Evolutionary conservation across 2,113 vertebrate species (phyloP).

Genomic region (Poecilia latipinna): DNA sequence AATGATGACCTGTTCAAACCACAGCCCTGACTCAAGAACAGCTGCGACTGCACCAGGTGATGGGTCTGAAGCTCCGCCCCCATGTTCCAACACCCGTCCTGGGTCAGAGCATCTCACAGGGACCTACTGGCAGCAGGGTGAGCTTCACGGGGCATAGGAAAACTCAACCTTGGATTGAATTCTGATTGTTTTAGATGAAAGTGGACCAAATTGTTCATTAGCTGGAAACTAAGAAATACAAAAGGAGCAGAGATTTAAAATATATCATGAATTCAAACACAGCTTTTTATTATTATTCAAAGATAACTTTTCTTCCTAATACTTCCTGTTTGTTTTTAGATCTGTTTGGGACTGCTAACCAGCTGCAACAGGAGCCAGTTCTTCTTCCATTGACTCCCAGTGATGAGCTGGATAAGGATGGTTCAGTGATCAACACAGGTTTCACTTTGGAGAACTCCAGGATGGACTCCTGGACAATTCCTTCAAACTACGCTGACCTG

Average conservation of each 20-base stretch:
- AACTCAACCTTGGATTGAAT: not conserved
- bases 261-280: too few species aligned
- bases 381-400: conserved; percentile 84
- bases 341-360: conserved; percentile 72
- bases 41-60: not conserved
- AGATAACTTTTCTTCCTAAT: not conserved
- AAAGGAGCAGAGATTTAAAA: too few species aligned
- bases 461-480: not conserved
- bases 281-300: too few species aligned
- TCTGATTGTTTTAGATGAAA: not conserved
- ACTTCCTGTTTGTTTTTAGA: not conserved
- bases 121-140: conserved; percentile 79
- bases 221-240: too few species aligned
- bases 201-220: not conserved
- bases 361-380: conserved; percentile 67
- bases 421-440: conserved; percentile 1
- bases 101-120: conserved; percentile 80
- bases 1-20: conserved; percentile 34
- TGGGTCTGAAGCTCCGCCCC: conserved; percentile 14
- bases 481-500: conserved; percentile 35
- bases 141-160: not conserved
- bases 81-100: not conserved
- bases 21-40: conserved; percentile 3
- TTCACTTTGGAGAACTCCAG: conserved; percentile 1
- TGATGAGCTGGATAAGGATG: conserved; percentile 49